phyloP scores from a whole-genome alignment of 2,113 vertebrate species.

The Serinus canaria region DNA sequence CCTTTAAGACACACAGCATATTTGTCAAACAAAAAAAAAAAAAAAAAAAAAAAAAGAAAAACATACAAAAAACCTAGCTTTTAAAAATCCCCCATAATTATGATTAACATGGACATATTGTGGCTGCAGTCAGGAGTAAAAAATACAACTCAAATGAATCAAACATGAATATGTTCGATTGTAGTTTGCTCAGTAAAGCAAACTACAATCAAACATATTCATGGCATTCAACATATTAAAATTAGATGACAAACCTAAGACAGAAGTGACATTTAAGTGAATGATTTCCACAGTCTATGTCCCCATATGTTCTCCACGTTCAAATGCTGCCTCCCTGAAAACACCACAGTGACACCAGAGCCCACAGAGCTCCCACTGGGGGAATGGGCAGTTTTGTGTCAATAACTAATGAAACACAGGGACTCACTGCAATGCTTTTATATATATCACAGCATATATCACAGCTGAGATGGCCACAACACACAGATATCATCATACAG shows the following conservation, averaged over 20 bases:
- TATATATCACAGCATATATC: background rate
- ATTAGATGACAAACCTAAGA: constrained; percentile 6
- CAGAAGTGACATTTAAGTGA: constrained; percentile 30
- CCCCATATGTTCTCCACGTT: constrained; percentile 9
- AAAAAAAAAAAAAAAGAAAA: no score
- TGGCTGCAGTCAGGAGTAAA: background rate
- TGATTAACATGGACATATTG: background rate
- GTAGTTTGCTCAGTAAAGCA: background rate
- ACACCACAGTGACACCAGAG: background rate
- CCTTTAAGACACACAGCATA: background rate
- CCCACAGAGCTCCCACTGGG: constrained; percentile 18
- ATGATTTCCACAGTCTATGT: background rate
- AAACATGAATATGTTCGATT: no score
- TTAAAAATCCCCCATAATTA: background rate
- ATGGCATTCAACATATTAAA: constrained; percentile 11
- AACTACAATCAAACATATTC: background rate
- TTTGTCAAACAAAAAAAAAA: background rate
- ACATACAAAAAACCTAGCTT: no score
- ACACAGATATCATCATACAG: background rate
- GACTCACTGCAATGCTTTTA: constrained; percentile 31
- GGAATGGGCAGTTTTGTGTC: constrained; percentile 33
- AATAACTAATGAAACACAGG: constrained; percentile 43
- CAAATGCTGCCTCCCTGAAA: background rate
- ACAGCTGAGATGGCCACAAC: background rate
- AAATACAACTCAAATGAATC: background rate